These are phyloP conservation scores for Melanotaenia trifasciata DNA, from an alignment of 2,797 vertebrate genomes.

Conservation along the genomic window DNA sequence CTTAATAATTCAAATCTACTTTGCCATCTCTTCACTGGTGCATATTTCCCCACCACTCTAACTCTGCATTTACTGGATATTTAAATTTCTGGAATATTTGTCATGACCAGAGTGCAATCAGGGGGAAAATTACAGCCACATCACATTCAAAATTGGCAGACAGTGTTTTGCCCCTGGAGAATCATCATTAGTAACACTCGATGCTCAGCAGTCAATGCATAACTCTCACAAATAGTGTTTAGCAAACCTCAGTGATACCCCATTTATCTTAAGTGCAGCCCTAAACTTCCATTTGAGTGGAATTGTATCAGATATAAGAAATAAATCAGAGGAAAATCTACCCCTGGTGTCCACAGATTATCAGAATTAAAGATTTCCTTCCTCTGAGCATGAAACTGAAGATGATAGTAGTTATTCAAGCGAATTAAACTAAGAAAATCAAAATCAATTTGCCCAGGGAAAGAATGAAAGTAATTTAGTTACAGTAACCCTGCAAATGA, in stretches of 20 bases:
- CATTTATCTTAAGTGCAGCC: constrained; percentile 58
- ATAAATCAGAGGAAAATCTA: constrained; percentile 50
- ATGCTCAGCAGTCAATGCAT: constrained; percentile 70
- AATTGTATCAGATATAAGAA: constrained; percentile 48
- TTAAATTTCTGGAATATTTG: constrained; percentile 75
- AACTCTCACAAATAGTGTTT: constrained; percentile 65
- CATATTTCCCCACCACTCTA: constrained; percentile 48
- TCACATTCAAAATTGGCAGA: constrained; percentile 68
- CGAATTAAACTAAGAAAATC: constrained; percentile 52
- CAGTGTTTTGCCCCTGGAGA: constrained; percentile 74
- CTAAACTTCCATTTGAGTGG: constrained; percentile 61
- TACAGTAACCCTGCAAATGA: constrained; percentile 20
- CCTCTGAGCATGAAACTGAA: constrained; percentile 48
- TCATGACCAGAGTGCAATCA: constrained; percentile 78
- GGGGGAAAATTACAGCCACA: constrained; percentile 77
- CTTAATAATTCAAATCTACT: constrained; percentile 63
- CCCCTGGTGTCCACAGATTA: constrained; percentile 47
- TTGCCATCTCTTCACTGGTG: constrained; percentile 38
- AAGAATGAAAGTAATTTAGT: constrained; percentile 41
- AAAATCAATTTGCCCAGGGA: constrained; percentile 24
- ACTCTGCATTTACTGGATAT: constrained; percentile 45
- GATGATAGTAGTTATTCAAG: no score
- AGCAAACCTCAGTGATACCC: constrained; percentile 56
- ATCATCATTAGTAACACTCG: constrained; percentile 80
- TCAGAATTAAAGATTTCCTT: constrained; percentile 53